A percentile compares a stretch with the other conserved stretches of the same genome.
These are phyloP conservation scores for Decapterus maruadsi DNA, from an alignment of 2,797 vertebrate genomes.

Conservation along the genomic window DNA sequence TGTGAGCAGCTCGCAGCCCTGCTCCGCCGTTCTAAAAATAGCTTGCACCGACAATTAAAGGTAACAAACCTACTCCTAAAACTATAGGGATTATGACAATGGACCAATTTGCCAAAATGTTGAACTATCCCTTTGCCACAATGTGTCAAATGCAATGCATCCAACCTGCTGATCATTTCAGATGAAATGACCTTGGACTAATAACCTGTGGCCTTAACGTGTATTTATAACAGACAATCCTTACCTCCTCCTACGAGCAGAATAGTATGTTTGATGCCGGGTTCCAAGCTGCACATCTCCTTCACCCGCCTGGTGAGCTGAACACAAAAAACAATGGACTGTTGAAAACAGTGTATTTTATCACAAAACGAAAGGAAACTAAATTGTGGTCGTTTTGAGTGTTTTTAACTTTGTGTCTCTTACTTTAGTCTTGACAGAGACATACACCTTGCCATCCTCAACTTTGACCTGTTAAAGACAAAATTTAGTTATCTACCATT, in stretches of 20 bases:
- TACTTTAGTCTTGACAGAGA: conserved; percentile 88
- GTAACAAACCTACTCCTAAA: too few relatives aligned
- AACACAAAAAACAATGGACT: neutral
- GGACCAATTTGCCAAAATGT: too few relatives aligned
- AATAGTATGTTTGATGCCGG: conserved; percentile 73
- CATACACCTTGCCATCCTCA: conserved; percentile 85
- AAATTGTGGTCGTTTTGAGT: neutral
- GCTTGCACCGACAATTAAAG: too few relatives aligned
- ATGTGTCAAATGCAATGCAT: neutral
- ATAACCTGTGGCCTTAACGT: neutral
- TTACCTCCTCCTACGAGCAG: conserved; percentile 87
- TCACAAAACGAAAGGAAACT: neutral
- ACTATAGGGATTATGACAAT: too few relatives aligned
- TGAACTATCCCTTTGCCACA: neutral
- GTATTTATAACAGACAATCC: conserved; percentile 10
- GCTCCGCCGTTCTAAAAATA: too few relatives aligned
- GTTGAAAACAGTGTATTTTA: neutral
- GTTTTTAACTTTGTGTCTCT: conserved; percentile 12
- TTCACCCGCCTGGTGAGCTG: conserved; percentile 77
- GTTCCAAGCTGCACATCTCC: conserved; percentile 77
- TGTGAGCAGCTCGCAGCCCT: too few relatives aligned
- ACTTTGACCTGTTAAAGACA: conserved; percentile 85
- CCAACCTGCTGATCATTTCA: neutral
- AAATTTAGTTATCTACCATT: neutral
- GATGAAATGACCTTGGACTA: neutral